Evolutionary conservation across 2,797 vertebrate genomes (phyloP), one percentile per base, ranked within the genome.

Genomic region (Phyllotis vaccarum): DNA sequence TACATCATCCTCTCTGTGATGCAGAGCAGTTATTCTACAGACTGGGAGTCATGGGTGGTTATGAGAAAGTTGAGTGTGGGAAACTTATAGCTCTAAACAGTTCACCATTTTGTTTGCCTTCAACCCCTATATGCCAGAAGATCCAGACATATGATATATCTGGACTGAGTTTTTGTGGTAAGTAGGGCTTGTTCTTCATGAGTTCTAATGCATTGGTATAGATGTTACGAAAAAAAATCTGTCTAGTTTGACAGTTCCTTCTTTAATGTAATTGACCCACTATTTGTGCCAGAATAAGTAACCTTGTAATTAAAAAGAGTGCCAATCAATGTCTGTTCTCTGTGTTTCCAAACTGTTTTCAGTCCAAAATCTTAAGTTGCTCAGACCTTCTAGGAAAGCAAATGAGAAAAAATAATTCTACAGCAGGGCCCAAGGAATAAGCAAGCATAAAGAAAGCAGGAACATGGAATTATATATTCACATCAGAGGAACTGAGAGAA

Each of bases 41-140:
- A 0, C 3, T 24, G 43, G 43, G 40, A 31, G 10, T 14, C 16
- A 12, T 60, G 3, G 29, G 27, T 14, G 1, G 0, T 70, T 13
- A 4, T 22, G 6, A 40, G 17, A 8, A 64, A 70, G 43, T 40
- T 8, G 12, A 22, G 2, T 0, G 0, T 10, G 11, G 1, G 2
- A 1, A 68, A 56, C 14, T 34, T 66, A 14, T 9, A 74, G 24
- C 27, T 21, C 1, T 58, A 16, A 34, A 5, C 49, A 3, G 40
- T 17, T 89, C 11, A 68, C 34, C 29, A 52, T 27, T 7, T 11
- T 43, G 9, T 31, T 40, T 74, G 56, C 54, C 31, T 37, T 17
- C 22, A 49, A 40, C 10, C 2, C 60, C 43, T 46, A n/a, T 66
- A 76, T 56, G 54, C 17, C 43, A 54, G 29, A 1, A n/a, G 43